Base-by-base conservation (phyloP, 1,140 invertebrate genomes). In the Hylyphantes graminicola region DNA sequence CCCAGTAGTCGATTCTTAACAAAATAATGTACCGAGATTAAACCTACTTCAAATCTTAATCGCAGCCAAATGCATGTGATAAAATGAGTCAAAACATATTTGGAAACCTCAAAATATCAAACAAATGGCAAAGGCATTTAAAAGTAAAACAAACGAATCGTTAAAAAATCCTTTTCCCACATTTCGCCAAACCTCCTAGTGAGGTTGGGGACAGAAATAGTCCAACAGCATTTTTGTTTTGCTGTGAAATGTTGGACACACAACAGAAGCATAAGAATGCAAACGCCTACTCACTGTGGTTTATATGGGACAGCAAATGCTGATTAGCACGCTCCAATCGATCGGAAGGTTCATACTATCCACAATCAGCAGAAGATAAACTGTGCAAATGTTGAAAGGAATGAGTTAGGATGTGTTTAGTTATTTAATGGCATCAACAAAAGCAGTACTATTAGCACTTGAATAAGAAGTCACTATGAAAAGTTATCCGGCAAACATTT, bases 141-240 rank as follows among this genome's bases (percentile, higher is more conserved):
- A 9, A 68, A 55, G 8, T 15, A 48, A 21, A 7, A 67, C 13
- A 78, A 79, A 55, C 50, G 65, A 51, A 77, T 64, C 13, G 19
- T 53, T 50, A 53, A 13, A 76, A 61, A 51, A 76, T 48, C 21
- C 51, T n/a, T 76, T 76, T 76, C 13, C 55, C 64, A 85, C 82
- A 85, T 85, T 85, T 85, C 82, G 82, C 82, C 82, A 21, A 85
- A 85, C 82, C 82, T 85, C 82, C 74, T 85, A 77, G 77, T 77
- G 82, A 85, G 82, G 82, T 85, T 85, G 82, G 82, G 82, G 82
- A 85, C 82, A 74, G 19, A 75, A 68, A 8, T n/a, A 70, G 74
- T 85, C 82, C 82, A 85, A 85, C 82, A 85, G 82, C 82, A 85
- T 61, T 65, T 68, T 35, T 35, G 35, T 51, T 17, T 55, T 77